Conservation (phyloP, 2,888 invertebrate genomes). For the Mythimna vitellina region DNA sequence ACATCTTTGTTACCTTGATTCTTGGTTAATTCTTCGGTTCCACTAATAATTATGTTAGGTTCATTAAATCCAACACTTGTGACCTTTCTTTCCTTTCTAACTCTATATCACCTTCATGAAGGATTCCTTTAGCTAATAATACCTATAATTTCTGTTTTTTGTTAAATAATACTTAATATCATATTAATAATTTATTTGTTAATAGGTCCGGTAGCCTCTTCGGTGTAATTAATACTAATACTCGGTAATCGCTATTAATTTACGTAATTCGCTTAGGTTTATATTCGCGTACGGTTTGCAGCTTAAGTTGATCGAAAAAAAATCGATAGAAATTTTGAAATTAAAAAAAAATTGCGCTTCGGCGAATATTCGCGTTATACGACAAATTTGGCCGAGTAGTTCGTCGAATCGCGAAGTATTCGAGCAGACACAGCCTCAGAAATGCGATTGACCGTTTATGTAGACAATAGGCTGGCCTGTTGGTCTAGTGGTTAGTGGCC, state of each 20-base stretch:
- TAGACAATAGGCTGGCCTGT: too few species aligned
- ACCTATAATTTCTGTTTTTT: slow-evolving; percentile 41
- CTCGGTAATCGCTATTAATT: slow-evolving; percentile 29
- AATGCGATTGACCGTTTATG: too few species aligned
- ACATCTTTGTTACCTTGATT: background rate
- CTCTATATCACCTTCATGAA: slow-evolving; percentile 29
- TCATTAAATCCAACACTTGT: background rate
- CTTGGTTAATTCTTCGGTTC: background rate
- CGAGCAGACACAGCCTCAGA: too few species aligned
- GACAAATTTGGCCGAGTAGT: too few species aligned
- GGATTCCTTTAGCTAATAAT: slow-evolving; percentile 13
- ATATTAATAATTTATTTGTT: slow-evolving; percentile 49
- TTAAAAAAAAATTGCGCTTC: too few species aligned
- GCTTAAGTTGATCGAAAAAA: background rate
- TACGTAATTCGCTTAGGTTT: slow-evolving; percentile 27
- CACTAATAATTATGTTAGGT: background rate
- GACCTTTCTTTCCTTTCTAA: slow-evolving; percentile 14
- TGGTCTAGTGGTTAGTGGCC: too few species aligned
- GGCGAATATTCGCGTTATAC: too few species aligned
- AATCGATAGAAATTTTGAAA: too few species aligned
- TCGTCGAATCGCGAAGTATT: too few species aligned
- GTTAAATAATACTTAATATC: slow-evolving; percentile 28
- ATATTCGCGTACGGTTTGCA: slow-evolving; percentile 44
- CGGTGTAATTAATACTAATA: slow-evolving; percentile 52
- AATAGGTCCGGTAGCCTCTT: slow-evolving; percentile 28